Conservation (phyloP, 2,113 vertebrate species). For the Spermophilus dauricus region DNA sequence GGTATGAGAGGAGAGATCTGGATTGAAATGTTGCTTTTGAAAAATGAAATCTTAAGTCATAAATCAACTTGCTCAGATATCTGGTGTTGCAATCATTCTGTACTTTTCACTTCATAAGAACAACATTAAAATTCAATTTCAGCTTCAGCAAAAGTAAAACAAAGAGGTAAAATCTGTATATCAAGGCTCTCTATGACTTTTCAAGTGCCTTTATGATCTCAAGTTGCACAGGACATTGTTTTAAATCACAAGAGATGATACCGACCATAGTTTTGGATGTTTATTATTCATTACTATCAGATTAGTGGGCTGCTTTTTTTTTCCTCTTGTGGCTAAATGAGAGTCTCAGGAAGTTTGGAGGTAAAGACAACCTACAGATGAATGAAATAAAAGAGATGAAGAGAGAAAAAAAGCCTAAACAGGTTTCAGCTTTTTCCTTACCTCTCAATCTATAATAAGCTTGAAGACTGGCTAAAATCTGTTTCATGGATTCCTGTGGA, state of each 20-base stretch:
- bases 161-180: neutral
- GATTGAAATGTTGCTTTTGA: conserved; percentile 2
- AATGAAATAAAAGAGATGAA: neutral
- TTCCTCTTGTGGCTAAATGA: neutral
- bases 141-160: conserved; percentile 27
- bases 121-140: neutral
- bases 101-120: conserved; percentile 13
- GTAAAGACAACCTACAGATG: neutral
- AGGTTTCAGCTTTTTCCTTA: conserved; percentile 81
- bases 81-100: neutral
- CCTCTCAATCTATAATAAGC: conserved; percentile 96
- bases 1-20: neutral
- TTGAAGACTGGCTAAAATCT: conserved; percentile 93
- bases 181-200: neutral
- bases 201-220: neutral
- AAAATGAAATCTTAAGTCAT: conserved; percentile 21
- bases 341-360: neutral
- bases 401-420: neutral
- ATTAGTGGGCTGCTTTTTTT: neutral
- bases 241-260: neutral
- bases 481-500: conserved; percentile 92
- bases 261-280: neutral
- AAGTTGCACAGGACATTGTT: neutral
- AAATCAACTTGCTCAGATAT: conserved; percentile 14
- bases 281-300: neutral